Evolutionary conservation across 2,888 invertebrate genomes (phyloP).

Genomic region (Sicus ferrugineus): DNA sequence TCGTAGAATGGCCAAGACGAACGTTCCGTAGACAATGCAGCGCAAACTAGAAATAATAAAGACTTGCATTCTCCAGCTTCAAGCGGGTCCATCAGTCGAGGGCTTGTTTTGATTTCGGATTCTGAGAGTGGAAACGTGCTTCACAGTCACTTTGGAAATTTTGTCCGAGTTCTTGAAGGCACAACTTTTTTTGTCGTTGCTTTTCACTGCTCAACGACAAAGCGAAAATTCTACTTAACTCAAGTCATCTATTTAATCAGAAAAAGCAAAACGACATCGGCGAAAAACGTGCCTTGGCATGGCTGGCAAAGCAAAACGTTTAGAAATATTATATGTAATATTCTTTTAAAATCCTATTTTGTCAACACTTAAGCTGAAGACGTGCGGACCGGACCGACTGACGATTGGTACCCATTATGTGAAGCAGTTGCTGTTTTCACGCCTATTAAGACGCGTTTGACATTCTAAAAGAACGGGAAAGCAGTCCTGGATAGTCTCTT

Average conservation of each 20-base stretch:
- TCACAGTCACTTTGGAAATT: background rate
- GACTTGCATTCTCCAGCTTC: background rate
- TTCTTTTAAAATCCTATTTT: too few species aligned
- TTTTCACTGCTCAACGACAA: background rate
- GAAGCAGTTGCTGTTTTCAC: too few species aligned
- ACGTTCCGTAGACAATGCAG: constrained; percentile 11
- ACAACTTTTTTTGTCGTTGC: background rate
- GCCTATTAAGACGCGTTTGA: too few species aligned
- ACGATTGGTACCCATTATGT: too few species aligned
- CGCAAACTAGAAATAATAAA: constrained; percentile 6
- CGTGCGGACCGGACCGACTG: too few species aligned
- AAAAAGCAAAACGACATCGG: background rate
- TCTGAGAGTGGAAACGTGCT: constrained; percentile 16
- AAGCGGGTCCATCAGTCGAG: constrained; percentile 5
- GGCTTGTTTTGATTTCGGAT: constrained; percentile 1
- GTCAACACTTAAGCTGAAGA: too few species aligned
- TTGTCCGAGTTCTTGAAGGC: background rate
- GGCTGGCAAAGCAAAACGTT: background rate
- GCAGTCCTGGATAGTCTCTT: too few species aligned
- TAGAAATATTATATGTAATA: too few species aligned
- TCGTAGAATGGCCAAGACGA: background rate
- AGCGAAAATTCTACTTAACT: constrained; percentile 11
- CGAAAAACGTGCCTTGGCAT: constrained; percentile 12
- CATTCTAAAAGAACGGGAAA: too few species aligned
- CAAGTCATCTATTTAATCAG: background rate